Evolutionary conservation across 2,888 invertebrate species (phyloP).

Genomic region (Candidula unifasciata): DNA sequence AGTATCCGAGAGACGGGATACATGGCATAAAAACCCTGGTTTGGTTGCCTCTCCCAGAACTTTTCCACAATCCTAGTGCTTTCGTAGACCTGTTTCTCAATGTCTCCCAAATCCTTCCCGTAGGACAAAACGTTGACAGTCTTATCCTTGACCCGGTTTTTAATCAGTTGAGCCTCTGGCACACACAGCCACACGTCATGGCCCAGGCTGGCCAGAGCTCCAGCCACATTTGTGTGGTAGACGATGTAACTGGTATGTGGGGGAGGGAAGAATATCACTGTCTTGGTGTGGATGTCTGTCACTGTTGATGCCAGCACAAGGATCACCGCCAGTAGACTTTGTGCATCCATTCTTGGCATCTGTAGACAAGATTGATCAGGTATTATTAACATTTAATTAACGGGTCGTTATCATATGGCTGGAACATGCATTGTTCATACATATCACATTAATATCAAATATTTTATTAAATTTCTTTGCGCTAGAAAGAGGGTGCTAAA

Average conservation of each 20-base stretch:
- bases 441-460: too few species aligned
- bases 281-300: slow-evolving; percentile 29
- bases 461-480: too few species aligned
- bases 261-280: slow-evolving; percentile 17
- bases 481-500: too few species aligned
- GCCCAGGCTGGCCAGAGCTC: slow-evolving; percentile 38
- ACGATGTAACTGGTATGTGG: slow-evolving; percentile 44
- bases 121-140: slow-evolving; percentile 5
- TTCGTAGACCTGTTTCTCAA: not conserved
- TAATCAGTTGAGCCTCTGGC: not conserved
- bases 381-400: too few species aligned
- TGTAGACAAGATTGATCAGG: not conserved
- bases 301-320: not conserved
- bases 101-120: slow-evolving; percentile 21
- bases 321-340: not conserved
- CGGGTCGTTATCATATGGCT: too few species aligned
- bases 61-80: not conserved
- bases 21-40: too few species aligned
- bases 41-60: too few species aligned
- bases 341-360: not conserved
- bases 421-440: too few species aligned
- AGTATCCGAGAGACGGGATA: too few species aligned
- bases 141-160: not conserved
- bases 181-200: too few species aligned
- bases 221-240: slow-evolving; percentile 45